Percentiles rank a stretch among this genome's conserved stretches.
These are phyloP conservation scores for Entosphenus tridentatus DNA, from an alignment of 2,113 vertebrate genomes.

Conservation along the genomic window DNA sequence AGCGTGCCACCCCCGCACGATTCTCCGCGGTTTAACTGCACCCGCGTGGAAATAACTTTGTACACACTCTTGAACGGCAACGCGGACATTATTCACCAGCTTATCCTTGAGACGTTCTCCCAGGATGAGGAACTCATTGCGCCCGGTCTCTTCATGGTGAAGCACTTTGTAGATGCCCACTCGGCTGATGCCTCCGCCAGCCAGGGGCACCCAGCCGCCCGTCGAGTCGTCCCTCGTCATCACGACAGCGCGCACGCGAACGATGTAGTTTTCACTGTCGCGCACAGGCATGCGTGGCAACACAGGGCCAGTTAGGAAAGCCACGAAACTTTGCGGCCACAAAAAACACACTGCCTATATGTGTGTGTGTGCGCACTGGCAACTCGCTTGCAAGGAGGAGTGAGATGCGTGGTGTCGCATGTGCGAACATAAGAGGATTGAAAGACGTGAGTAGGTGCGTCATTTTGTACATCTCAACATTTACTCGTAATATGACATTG, in stretches of 20 bases:
- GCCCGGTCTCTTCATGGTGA: conserved; percentile 56
- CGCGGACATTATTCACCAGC: conserved; percentile 32
- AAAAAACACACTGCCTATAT: too few relatives aligned
- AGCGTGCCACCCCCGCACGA: too few relatives aligned
- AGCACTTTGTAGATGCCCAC: conserved; percentile 91
- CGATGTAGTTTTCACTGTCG: conserved; percentile 97
- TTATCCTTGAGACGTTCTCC: conserved; percentile 90
- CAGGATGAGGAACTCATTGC: conserved; percentile 77
- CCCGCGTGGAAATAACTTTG: background rate
- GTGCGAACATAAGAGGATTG: too few relatives aligned
- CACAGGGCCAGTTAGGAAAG: background rate
- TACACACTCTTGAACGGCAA: conserved; percentile 14
- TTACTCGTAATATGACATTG: too few relatives aligned
- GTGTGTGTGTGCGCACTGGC: too few relatives aligned
- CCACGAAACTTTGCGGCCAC: background rate
- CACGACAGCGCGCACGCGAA: conserved; percentile 98
- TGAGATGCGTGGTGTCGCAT: too few relatives aligned
- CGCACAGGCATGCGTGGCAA: conserved; percentile 16
- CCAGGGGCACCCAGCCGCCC: conserved; percentile 92
- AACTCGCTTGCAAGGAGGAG: too few relatives aligned
- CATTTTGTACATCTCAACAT: too few relatives aligned
- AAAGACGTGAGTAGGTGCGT: too few relatives aligned
- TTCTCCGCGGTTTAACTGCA: too few relatives aligned
- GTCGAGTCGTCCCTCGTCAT: conserved; percentile 99
- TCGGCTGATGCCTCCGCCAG: conserved; percentile 76